A percentile compares a stretch with the other conserved stretches of the same genome.
Evolutionary conservation across 1,140 invertebrate species (phyloP).

Genomic region (Drosophila kikkawai): DNA sequence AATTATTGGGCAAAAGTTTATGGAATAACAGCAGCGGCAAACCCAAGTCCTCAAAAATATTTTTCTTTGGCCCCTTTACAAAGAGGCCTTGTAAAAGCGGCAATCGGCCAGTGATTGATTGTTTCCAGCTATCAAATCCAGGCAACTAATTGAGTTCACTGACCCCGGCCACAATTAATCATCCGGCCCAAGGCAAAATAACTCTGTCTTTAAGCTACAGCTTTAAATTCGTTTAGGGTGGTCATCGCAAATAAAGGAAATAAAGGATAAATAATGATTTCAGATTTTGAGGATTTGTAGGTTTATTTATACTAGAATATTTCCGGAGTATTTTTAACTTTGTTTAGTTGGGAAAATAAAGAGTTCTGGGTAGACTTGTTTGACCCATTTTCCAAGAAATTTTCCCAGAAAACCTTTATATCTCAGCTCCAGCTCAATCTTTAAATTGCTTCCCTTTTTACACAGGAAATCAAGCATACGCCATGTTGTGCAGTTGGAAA

Average conservation of each 20-base stretch:
- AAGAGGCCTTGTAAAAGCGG: background rate
- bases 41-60: slow-evolving; percentile 3
- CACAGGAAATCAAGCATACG: background rate
- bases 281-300: too few species aligned
- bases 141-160: slow-evolving; percentile 45
- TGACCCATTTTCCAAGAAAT: too few species aligned
- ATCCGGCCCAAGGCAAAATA: background rate
- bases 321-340: background rate
- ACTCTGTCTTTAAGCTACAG: background rate
- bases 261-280: background rate
- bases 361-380: too few species aligned
- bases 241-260: background rate
- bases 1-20: slow-evolving; percentile 28
- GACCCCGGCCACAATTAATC: slow-evolving; percentile 28
- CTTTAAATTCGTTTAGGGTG: background rate
- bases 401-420: background rate
- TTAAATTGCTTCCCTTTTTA: background rate
- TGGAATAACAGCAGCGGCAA: background rate
- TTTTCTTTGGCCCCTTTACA: background rate
- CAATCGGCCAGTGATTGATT: slow-evolving; percentile 29
- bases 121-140: slow-evolving; percentile 20
- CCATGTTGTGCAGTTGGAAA: background rate
- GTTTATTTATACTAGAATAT: background rate
- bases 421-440: background rate
- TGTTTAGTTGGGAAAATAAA: too few species aligned